These are phyloP conservation scores for Erebia aethiops DNA, from an alignment of 2,888 invertebrate genomes.

Conservation along the genomic window DNA sequence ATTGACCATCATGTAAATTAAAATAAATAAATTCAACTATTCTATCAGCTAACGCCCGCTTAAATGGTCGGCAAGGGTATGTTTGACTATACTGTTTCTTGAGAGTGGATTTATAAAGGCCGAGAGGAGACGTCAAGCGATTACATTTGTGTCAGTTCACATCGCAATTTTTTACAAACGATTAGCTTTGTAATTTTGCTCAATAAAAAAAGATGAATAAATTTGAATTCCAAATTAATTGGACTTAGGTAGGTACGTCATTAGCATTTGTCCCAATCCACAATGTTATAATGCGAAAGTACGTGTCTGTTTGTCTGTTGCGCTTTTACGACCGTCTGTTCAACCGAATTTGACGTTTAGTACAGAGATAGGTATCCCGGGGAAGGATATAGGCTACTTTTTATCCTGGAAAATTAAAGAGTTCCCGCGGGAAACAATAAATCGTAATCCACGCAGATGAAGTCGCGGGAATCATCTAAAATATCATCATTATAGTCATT, in stretches of 20 bases:
- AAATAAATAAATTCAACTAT: neutral
- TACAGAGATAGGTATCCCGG: too few species aligned
- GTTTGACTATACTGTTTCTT: constrained; percentile 48
- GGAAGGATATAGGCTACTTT: too few species aligned
- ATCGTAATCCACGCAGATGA: too few species aligned
- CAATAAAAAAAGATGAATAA: constrained; percentile 30
- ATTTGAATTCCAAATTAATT: constrained; percentile 28
- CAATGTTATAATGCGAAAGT: too few species aligned
- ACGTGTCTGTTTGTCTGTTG: too few species aligned
- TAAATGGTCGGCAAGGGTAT: constrained; percentile 41
- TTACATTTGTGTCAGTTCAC: constrained; percentile 67
- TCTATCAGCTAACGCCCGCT: constrained; percentile 45
- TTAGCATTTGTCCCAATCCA: too few species aligned
- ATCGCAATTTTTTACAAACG: constrained; percentile 62
- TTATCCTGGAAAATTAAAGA: too few species aligned
- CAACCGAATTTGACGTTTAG: too few species aligned
- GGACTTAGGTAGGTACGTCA: neutral
- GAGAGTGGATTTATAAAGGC: constrained; percentile 66
- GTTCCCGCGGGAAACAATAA: too few species aligned
- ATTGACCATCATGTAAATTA: constrained; percentile 41
- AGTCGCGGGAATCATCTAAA: too few species aligned
- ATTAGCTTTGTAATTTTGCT: constrained; percentile 61
- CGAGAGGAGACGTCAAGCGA: constrained; percentile 62
- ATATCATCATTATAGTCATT: too few species aligned
- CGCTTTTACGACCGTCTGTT: too few species aligned